Base-by-base conservation (phyloP, 2,888 invertebrate genomes). In the Rhamphomyia laevipes region DNA sequence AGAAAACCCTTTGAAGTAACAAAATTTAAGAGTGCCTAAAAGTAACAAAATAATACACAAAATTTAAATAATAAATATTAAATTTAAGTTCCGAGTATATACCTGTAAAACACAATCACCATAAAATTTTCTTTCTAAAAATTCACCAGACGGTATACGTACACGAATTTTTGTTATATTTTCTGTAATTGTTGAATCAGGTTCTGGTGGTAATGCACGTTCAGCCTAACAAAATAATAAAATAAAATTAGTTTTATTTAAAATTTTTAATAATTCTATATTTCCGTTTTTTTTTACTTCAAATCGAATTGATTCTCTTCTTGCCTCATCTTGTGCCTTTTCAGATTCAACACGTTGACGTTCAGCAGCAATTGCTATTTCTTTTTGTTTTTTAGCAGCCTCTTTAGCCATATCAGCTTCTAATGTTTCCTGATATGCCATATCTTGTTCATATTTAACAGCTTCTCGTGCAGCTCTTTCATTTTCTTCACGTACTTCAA, bases 401-500 rank as follows among this genome's bases (percentile, higher is more conserved):
- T 92, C 91, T 72, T 91, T 91, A 49, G 89, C 89, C 73, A 86
- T 85, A 59, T 65, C 71, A 11, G 66, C 67, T 63, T 86, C 86
- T 48, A 96, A 76, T 58, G 94, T 94, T 64, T 80, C 83, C 67
- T 90, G 83, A 71, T 92, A 96, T 1, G 95, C 95, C 67, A 83
- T 82, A 73, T 96, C 94, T 73, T 96, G 95, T 68, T 95, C 94
- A 60, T 82, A 77, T 71, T 93, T 92, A 47, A 96, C 90, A 59
- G 78, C 75, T 70, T 94, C 93, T 48, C 95, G 73, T 11, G 87
- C 91, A 55, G 88, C 86, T 49, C 95, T 73, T 68, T 94, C 93
- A 51, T 87, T 79, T 74, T 95, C 95, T 60, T 90, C 81, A 38
- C 78, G 75, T 50, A 86, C 82, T 70, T 94, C 94, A 54, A 79